phyloP scores from a whole-genome alignment of 2,888 invertebrate genomes.

The Clistopyga incitator region DNA sequence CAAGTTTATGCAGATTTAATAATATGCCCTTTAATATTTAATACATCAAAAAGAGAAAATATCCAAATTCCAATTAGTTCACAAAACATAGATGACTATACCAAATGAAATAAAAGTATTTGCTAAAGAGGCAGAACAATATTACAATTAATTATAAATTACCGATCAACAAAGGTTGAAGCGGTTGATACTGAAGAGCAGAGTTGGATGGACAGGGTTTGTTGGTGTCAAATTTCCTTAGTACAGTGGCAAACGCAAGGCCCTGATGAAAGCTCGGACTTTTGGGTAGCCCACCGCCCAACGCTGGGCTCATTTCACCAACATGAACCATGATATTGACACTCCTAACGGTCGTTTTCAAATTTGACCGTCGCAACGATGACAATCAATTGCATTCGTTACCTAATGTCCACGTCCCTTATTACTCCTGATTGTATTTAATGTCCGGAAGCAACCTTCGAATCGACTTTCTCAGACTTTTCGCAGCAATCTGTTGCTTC shows the following conservation, averaged over 20 bases:
- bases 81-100: neutral
- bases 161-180: constrained; percentile 81
- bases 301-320: constrained; percentile 79
- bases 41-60: neutral
- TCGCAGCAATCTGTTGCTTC: constrained; percentile 74
- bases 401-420: neutral
- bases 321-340: constrained; percentile 80
- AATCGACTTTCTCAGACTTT: constrained; percentile 29
- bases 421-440: neutral
- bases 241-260: constrained; percentile 90
- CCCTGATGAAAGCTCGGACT: constrained; percentile 95
- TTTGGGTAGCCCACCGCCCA: constrained; percentile 90
- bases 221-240: constrained; percentile 73
- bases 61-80: neutral
- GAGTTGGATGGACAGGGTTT: constrained; percentile 76
- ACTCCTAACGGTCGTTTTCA: constrained; percentile 7
- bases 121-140: neutral
- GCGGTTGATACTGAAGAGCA: constrained; percentile 80
- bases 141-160: constrained; percentile 64
- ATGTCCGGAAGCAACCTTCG: neutral
- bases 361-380: neutral
- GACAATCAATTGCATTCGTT: constrained; percentile 26
- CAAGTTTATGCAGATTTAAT: too few species aligned
- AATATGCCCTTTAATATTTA: too few species aligned
- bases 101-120: neutral